Conservation (phyloP, 2,888 invertebrate genomes). For the Anthophora plumipes region DNA sequence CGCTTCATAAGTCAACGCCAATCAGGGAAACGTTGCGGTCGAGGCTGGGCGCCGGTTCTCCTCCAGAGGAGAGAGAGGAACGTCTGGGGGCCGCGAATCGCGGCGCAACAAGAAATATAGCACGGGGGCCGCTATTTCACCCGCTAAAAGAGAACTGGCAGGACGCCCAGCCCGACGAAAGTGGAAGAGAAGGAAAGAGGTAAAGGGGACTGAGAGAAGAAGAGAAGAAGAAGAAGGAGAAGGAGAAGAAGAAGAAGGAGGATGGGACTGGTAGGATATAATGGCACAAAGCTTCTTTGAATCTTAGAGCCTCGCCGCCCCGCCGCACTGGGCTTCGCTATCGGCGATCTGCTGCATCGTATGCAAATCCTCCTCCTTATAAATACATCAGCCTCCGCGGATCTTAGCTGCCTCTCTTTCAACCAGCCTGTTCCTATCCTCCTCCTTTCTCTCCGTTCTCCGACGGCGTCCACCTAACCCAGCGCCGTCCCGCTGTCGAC, state of each 20-base stretch:
- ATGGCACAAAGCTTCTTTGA: conserved; percentile 83
- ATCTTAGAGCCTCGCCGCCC: conserved; percentile 81
- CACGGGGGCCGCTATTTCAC: conserved; percentile 64
- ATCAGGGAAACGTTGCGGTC: conserved; percentile 68
- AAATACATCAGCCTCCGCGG: conserved; percentile 84
- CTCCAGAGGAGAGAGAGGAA: conserved; percentile 35
- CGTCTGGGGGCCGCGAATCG: conserved; percentile 47
- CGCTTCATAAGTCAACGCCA: conserved; percentile 81
- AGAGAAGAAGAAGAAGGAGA: not conserved
- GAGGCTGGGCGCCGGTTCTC: conserved; percentile 34
- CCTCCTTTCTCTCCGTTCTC: conserved; percentile 41
- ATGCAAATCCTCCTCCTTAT: conserved; percentile 84
- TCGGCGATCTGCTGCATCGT: conserved; percentile 82
- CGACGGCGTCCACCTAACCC: conserved; percentile 32
- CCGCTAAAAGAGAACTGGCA: conserved; percentile 59
- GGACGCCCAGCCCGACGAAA: conserved; percentile 53
- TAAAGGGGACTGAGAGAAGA: not conserved
- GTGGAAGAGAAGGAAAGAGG: conserved; percentile 38
- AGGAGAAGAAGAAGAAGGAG: conserved; percentile 31
- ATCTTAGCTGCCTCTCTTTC: conserved; percentile 78
- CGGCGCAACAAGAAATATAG: conserved; percentile 57
- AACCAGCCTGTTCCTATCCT: conserved; percentile 56
- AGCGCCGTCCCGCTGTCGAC: conserved; percentile 37
- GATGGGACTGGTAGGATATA: conserved; percentile 71
- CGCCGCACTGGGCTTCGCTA: conserved; percentile 71